Evolutionary conservation across 2,888 invertebrate species (phyloP), one percentile per base, ranked within the genome.

Genomic region (Lepidochrysops patricia): DNA sequence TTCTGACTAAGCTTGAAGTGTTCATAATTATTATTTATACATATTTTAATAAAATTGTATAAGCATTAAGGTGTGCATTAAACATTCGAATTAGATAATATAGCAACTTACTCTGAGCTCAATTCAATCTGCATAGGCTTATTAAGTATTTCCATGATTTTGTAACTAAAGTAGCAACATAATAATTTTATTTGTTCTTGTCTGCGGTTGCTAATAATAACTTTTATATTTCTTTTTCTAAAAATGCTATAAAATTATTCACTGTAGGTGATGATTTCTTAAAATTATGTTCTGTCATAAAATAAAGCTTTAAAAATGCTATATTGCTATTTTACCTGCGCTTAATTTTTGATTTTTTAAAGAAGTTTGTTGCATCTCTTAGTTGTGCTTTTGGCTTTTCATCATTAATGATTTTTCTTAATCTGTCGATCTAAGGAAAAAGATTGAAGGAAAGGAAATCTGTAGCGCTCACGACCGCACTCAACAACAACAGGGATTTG

Each of bases 281-380:
- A 35, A 1, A 35, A 35, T 35, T 35, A 35, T 13, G 35, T 35
- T 29, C 7, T 2, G 5, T n/a, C n/a, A n/a, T n/a, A n/a, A n/a
- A n/a, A n/a, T n/a, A n/a, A n/a, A n/a, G n/a, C n/a, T n/a, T n/a
- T n/a, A n/a, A n/a, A n/a, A n/a, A n/a, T n/a, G n/a, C n/a, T n/a
- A n/a, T n/a, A n/a, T n/a, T n/a, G n/a, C n/a, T n/a, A n/a, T n/a
- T n/a, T 2, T 50, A 32, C 34, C 57, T 57, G 27, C 15, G 27
- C 9, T 57, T 32, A 49, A 59, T 54, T 27, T 62, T 76, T 61
- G 62, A 57, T 34, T 60, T 72, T 72, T 76, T 74, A 61, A 86
- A 87, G 70, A 76, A 80, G 62, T 70, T 63, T 56, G 83, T 67
- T 34, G 88, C 87, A 34, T 88, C 85, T 15, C 77, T 62, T 63